Percentiles rank a stretch among this genome's conserved stretches.
These are phyloP conservation scores for Melanogrammus aeglefinus DNA, from an alignment of 2,797 vertebrate species.

Conservation along the genomic window DNA sequence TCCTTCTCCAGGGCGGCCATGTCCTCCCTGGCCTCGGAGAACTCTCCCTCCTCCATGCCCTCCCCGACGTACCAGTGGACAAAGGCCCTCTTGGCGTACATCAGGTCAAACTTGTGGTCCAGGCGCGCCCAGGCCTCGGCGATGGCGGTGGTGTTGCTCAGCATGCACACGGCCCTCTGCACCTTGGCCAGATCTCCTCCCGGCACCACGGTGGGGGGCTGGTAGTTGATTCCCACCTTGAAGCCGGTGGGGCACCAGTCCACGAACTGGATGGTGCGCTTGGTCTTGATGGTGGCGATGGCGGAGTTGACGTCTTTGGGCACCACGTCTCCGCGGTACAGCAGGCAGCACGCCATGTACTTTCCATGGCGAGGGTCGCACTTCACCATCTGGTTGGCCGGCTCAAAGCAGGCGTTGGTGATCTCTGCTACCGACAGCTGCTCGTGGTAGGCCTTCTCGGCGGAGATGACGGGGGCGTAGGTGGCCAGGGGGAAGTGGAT, in stretches of 20 bases:
- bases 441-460: no score
- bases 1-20: slow-evolving; percentile 84
- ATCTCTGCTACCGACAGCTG: no score
- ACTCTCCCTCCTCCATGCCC: slow-evolving; percentile 87
- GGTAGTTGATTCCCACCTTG: slow-evolving; percentile 77
- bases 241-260: slow-evolving; percentile 69
- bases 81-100: slow-evolving; percentile 85
- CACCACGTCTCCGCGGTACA: no score
- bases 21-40: slow-evolving; percentile 84
- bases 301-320: no score
- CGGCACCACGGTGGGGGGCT: slow-evolving; percentile 80
- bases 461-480: no score
- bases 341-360: no score
- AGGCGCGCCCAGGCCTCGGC: slow-evolving; percentile 82
- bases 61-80: slow-evolving; percentile 86
- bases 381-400: no score
- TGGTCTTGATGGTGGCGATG: slow-evolving; percentile 78
- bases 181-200: slow-evolving; percentile 85
- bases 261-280: slow-evolving; percentile 80
- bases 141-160: slow-evolving; percentile 81
- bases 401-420: no score
- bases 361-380: no score
- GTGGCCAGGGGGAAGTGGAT: no score
- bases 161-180: slow-evolving; percentile 84
- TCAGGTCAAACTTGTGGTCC: slow-evolving; percentile 85